phyloP scores from a whole-genome alignment of 2,888 invertebrate species.

The Netelia fuscicornis region DNA sequence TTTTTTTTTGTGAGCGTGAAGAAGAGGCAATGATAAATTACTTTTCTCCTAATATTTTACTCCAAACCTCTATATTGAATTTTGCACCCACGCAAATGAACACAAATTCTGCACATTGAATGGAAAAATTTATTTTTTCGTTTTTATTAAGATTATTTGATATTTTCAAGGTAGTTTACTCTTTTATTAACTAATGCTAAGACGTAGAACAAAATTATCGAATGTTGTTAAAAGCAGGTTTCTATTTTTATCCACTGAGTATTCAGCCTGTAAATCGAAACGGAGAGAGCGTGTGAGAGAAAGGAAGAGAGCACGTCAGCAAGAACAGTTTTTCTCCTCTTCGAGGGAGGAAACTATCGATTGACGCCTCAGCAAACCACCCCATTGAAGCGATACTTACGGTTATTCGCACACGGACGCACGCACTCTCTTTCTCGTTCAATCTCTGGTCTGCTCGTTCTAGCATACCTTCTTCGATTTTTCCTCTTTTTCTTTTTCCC shows the following conservation, averaged over 20 bases:
- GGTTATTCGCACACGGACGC: constrained; percentile 40
- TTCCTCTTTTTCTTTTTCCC: constrained; percentile 36
- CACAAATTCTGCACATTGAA: no score
- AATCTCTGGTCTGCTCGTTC: constrained; percentile 19
- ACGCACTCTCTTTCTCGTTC: constrained; percentile 63
- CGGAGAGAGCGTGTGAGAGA: not conserved
- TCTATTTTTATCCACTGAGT: constrained; percentile 37
- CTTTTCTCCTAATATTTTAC: no score
- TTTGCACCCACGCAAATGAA: no score
- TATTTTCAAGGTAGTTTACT: no score
- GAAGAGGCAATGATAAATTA: no score
- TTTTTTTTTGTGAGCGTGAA: no score
- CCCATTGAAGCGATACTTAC: constrained; percentile 51
- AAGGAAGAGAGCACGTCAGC: constrained; percentile 68
- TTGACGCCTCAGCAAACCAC: constrained; percentile 76
- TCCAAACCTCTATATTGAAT: no score
- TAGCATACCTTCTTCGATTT: constrained; percentile 16
- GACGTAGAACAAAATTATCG: no score
- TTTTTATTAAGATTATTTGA: no score
- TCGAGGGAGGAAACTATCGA: constrained; percentile 78
- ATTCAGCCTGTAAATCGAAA: not conserved
- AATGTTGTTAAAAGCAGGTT: constrained; percentile 8
- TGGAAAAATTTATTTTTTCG: no score
- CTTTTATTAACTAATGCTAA: no score
- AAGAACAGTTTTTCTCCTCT: constrained; percentile 71